Conservation (phyloP, 2,113 vertebrate species). For the Istiophorus platypterus region DNA sequence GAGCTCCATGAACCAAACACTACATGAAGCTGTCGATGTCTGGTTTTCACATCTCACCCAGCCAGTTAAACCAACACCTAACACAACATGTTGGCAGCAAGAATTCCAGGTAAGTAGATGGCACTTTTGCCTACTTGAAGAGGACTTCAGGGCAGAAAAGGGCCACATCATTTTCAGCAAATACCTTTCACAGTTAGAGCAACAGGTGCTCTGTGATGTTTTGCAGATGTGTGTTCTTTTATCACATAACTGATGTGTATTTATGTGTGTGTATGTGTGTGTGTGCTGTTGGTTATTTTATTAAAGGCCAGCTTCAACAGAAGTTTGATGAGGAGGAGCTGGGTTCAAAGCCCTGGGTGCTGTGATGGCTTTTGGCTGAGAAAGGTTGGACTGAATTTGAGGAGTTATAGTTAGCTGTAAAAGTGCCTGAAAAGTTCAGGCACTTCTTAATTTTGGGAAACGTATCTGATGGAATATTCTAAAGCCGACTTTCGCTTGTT, state of each 20-base stretch:
- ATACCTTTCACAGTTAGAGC: conserved; percentile 9
- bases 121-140: conserved; percentile 1
- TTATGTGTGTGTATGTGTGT: neutral
- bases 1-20: neutral
- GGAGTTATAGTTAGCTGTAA: neutral
- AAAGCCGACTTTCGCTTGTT: neutral
- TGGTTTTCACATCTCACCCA: conserved; percentile 44
- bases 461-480: neutral
- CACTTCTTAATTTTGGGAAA: neutral
- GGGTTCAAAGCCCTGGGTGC: neutral
- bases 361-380: neutral
- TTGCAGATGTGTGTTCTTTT: conserved; percentile 17
- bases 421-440: neutral
- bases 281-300: conserved; percentile 5
- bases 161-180: neutral
- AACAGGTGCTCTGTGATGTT: conserved; percentile 27
- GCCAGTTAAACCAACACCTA: conserved; percentile 48
- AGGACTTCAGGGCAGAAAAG: neutral
- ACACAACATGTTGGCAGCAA: conserved; percentile 16
- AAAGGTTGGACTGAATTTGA: neutral
- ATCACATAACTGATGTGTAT: conserved; percentile 6
- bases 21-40: neutral
- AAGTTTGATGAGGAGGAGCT: conserved; percentile 5
- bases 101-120: conserved; percentile 10
- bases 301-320: neutral